phyloP scores from a whole-genome alignment of 2,113 vertebrate genomes.

The Rhinolophus sinicus region DNA sequence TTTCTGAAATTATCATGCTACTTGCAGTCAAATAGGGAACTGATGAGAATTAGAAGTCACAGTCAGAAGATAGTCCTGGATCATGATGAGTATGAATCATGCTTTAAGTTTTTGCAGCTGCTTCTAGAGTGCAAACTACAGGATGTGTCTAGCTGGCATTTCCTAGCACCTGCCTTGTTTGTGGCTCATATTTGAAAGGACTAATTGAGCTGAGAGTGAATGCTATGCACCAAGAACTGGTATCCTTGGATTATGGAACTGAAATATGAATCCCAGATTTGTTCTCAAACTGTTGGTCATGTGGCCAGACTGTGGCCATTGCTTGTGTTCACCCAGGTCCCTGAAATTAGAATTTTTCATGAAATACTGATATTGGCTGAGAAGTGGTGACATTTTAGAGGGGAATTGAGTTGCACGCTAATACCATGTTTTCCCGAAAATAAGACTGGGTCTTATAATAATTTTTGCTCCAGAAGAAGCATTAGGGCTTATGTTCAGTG shows the following conservation, averaged over 20 bases:
- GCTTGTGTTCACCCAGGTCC: not conserved
- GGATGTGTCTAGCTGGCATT: slow-evolving; percentile 40
- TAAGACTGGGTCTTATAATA: no score
- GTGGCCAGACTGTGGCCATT: not conserved
- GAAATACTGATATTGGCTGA: not conserved
- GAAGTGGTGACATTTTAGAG: not conserved
- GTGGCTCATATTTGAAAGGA: not conserved
- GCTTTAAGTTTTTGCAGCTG: slow-evolving; percentile 49
- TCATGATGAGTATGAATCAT: slow-evolving; percentile 39
- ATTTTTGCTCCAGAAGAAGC: no score
- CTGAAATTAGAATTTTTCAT: not conserved
- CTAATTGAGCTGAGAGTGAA: slow-evolving; percentile 33
- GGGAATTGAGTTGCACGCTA: not conserved
- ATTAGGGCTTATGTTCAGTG: no score
- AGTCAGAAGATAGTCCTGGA: not conserved
- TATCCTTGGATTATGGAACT: not conserved
- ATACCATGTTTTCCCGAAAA: no score
- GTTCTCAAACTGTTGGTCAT: not conserved
- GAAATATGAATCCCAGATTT: not conserved
- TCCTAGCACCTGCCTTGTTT: slow-evolving; percentile 43
- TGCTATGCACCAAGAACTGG: not conserved
- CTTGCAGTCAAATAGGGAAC: not conserved
- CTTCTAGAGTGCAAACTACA: not conserved
- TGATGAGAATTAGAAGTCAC: slow-evolving; percentile 40
- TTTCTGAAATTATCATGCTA: slow-evolving; percentile 1